Evolutionary conservation across 2,113 vertebrate genomes (phyloP), one percentile per base, ranked within the genome.

Genomic region (Elephas maximus): DNA sequence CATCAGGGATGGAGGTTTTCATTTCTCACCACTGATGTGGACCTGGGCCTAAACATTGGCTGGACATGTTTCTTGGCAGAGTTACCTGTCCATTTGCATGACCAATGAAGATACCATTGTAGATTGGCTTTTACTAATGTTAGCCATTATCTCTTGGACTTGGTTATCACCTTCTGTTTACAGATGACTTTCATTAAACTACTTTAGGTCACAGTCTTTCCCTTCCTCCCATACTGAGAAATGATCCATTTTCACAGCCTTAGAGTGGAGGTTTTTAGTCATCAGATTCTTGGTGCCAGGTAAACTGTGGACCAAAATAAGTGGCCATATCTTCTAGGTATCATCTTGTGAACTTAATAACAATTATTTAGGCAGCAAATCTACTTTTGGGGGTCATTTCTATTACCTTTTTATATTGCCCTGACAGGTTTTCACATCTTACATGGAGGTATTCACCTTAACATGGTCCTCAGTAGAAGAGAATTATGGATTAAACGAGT

Each of bases 401-500:
- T 78, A 5, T 48, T 65, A 41, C 28, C 8, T 51, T 93, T 87
- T 33, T 88, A 23, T 41, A 21, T 94, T 88, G 4, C 23, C 91
- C 44, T 88, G 37, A 71, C 92, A 90, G 3, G 23, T 94, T 89
- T 95, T 78, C 8, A 44, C 1, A 12, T 62, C 65, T 95, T 89
- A 51, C 77, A 28, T 77, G 57, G 76, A 5, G 76, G 17, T 8
- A 21, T 82, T 91, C 65, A 67, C 63, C 14, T 84, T 78, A 51
- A 57, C 37, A 81, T 60, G 18, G 53, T 91, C 48, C n/a, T 94
- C 57, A 53, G 12, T 33, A 74, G 53, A 73, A 83, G 21, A 84
- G 91, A 95, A 90, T 37, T 76, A 45, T 21, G 17, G 18, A 53
- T 69, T 82, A 60, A 85, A 51, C 86, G 45, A 65, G 17, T 80